A percentile compares a stretch with the other conserved stretches of the same genome.
These are phyloP conservation scores for Drosophila miranda DNA, from an alignment of 1,140 invertebrate genomes.

Conservation along the genomic window DNA sequence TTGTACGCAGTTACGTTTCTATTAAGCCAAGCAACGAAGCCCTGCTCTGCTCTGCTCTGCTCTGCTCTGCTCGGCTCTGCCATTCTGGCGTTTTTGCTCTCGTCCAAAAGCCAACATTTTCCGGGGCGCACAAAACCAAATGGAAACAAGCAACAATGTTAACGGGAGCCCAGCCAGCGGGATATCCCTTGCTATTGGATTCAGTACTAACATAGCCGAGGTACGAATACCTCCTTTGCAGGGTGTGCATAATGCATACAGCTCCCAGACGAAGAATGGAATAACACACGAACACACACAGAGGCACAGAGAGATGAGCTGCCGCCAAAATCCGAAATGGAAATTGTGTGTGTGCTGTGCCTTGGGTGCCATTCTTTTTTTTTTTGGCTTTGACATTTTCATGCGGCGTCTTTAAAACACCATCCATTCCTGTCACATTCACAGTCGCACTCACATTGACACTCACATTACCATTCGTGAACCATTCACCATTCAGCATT, in stretches of 20 bases:
- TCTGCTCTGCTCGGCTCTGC: neutral
- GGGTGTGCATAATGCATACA: slow-evolving; percentile 49
- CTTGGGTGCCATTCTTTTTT: slow-evolving; percentile 47
- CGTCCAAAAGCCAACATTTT: slow-evolving; percentile 54
- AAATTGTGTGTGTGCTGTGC: slow-evolving; percentile 34
- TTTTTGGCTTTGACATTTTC: slow-evolving; percentile 54
- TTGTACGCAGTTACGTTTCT: slow-evolving; percentile 67
- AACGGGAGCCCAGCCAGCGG: slow-evolving; percentile 3
- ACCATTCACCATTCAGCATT: slow-evolving; percentile 9
- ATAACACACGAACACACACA: slow-evolving; percentile 28
- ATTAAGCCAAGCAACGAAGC: slow-evolving; percentile 56
- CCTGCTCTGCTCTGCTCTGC: too few species aligned
- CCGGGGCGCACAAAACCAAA: slow-evolving; percentile 54
- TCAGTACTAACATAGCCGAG: neutral
- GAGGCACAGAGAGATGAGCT: neutral
- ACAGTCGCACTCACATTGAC: slow-evolving; percentile 17
- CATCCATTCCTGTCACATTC: slow-evolving; percentile 44
- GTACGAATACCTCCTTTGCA: neutral
- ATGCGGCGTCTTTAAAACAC: slow-evolving; percentile 51
- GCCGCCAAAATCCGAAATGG: slow-evolving; percentile 23
- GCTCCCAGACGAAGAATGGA: slow-evolving; percentile 32
- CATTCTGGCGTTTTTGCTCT: slow-evolving; percentile 1
- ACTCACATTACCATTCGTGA: slow-evolving; percentile 4
- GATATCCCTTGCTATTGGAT: slow-evolving; percentile 27
- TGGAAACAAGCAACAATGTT: slow-evolving; percentile 50